phyloP scores from a whole-genome alignment of 2,113 vertebrate species.

The Eolophus roseicapilla region DNA sequence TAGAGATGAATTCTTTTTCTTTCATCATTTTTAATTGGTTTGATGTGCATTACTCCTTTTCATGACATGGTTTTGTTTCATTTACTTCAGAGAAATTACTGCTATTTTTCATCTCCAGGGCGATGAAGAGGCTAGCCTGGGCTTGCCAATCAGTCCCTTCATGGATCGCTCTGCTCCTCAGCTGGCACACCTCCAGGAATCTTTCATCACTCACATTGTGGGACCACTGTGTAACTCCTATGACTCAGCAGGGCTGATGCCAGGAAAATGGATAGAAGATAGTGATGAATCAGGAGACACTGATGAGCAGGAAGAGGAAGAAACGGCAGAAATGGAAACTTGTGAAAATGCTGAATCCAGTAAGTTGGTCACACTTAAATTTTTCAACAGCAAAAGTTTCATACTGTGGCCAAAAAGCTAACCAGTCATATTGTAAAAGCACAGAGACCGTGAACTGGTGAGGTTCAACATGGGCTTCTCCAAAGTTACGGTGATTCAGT shows the following conservation, averaged over 20 bases:
- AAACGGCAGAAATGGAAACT: conserved; percentile 78
- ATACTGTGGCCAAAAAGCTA: background rate
- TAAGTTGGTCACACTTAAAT: background rate
- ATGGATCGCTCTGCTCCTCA: conserved; percentile 97
- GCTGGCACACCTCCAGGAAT: conserved; percentile 96
- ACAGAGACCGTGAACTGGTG: background rate
- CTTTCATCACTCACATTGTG: conserved; percentile 98
- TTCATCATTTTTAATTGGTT: background rate
- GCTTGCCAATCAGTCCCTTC: conserved; percentile 94
- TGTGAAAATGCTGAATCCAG: conserved; percentile 84
- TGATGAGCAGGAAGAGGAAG: conserved; percentile 74
- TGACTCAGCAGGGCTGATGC: conserved; percentile 90
- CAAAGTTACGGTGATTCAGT: background rate
- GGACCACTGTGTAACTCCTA: conserved; percentile 95
- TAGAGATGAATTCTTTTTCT: background rate
- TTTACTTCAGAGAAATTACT: background rate
- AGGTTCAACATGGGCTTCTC: background rate
- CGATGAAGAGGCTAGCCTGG: conserved; percentile 93
- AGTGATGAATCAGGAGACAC: conserved; percentile 81
- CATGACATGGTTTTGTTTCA: background rate
- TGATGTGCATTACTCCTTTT: background rate
- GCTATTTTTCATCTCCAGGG: conserved; percentile 75
- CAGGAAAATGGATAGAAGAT: conserved; percentile 89
- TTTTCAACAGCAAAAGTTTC: background rate
- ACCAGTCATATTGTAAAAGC: background rate